Conservation (phyloP, 2,113 vertebrate species). For the Gallinago jamesoni region DNA sequence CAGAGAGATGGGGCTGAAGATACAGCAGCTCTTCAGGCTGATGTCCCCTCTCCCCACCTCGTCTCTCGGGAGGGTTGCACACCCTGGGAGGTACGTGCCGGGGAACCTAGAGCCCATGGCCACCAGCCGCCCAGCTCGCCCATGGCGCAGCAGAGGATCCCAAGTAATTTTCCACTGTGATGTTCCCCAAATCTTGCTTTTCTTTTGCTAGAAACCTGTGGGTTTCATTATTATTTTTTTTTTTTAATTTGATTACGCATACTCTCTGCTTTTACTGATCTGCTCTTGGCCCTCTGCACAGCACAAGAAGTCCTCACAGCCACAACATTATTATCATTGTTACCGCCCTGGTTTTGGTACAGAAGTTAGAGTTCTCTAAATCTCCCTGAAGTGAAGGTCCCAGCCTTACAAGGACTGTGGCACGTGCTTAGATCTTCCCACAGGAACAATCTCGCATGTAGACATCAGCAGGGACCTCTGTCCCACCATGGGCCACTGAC, state of each 20-base stretch:
- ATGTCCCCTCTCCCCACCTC: background rate
- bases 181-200: background rate
- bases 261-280: background rate
- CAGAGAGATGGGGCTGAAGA: background rate
- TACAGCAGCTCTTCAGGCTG: background rate
- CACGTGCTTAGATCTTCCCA: background rate
- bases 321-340: rapidly evolving
- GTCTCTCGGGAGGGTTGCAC: background rate
- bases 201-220: background rate
- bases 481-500: background rate
- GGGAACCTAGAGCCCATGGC: background rate
- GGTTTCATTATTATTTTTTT: no score
- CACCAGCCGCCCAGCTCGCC: background rate
- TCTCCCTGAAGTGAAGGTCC: background rate
- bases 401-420: background rate
- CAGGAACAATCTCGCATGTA: rapidly evolving
- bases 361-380: background rate
- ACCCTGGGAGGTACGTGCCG: rapidly evolving
- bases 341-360: background rate
- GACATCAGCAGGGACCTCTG: background rate
- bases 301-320: background rate
- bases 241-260: background rate
- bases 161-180: background rate
- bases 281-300: background rate
- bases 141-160: background rate